These are phyloP conservation scores for Platichthys stellatus DNA, from an alignment of 2,113 vertebrate species.

Conservation along the genomic window DNA sequence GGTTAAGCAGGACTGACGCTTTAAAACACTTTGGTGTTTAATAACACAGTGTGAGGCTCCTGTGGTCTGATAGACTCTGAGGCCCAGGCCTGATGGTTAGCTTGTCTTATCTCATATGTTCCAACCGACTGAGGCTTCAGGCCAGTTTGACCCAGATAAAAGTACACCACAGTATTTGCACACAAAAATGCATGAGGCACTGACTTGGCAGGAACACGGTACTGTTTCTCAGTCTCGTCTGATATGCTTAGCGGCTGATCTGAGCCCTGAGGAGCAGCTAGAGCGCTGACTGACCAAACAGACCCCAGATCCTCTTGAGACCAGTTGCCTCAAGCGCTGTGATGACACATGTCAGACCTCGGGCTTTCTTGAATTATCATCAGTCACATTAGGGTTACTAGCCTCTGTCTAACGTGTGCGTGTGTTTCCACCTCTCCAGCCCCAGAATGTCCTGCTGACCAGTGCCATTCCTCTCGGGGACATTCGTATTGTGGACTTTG, in stretches of 20 bases:
- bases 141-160: neutral
- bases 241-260: constrained; percentile 58
- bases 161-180: neutral
- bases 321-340: constrained; percentile 3
- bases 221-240: constrained; percentile 29
- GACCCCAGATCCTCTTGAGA: constrained; percentile 38
- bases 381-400: constrained; percentile 7
- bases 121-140: constrained; percentile 7
- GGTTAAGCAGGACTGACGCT: neutral
- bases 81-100: neutral
- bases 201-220: constrained; percentile 7
- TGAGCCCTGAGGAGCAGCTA: constrained; percentile 19
- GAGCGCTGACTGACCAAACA: neutral
- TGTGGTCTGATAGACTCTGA: neutral
- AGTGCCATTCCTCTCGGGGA: constrained; percentile 89
- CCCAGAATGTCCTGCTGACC: constrained; percentile 94
- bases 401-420: constrained; percentile 41
- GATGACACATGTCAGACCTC: constrained; percentile 4
- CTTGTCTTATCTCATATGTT: constrained; percentile 16
- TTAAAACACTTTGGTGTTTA: neutral
- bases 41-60: neutral
- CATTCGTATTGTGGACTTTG: constrained; percentile 96
- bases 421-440: constrained; percentile 75
- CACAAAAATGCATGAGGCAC: constrained; percentile 6
- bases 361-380: constrained; percentile 4